These are phyloP conservation scores for Lagopus leucura DNA, from an alignment of 2,113 vertebrate genomes.

Conservation along the genomic window DNA sequence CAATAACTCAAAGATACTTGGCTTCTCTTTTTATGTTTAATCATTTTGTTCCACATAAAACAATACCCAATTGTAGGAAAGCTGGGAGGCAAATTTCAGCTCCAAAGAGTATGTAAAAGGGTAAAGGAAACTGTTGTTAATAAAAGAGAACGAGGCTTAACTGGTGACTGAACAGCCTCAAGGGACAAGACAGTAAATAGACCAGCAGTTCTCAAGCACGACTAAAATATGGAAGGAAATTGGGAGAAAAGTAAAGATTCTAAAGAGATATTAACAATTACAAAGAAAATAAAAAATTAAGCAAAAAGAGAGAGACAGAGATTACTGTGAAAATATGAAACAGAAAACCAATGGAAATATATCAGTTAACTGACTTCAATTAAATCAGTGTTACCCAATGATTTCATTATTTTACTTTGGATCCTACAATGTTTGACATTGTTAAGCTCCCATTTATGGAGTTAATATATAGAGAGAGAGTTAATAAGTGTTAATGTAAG, in stretches of 20 bases:
- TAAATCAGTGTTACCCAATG: not conserved
- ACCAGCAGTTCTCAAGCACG: not conserved
- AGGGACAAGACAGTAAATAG: not conserved
- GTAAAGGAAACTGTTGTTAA: conserved; percentile 29
- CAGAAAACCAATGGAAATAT: not conserved
- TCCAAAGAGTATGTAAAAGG: conserved; percentile 41
- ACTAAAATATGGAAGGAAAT: not conserved
- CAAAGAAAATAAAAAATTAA: not conserved
- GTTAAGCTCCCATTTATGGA: not conserved
- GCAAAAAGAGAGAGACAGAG: not conserved
- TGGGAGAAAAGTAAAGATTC: conserved; percentile 36
- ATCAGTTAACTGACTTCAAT: not conserved
- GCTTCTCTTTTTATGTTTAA: not conserved
- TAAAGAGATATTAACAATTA: not conserved
- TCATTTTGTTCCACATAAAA: conserved; percentile 7
- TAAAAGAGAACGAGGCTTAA: not conserved
- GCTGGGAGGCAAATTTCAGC: conserved; percentile 6
- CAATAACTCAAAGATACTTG: conserved; percentile 35
- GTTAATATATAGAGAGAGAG: too few relatives aligned
- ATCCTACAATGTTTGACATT: not conserved
- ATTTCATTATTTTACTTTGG: not conserved
- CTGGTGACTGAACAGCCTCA: not conserved
- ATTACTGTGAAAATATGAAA: not conserved
- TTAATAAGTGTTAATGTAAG: not conserved
- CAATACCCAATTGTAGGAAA: conserved; percentile 38